phyloP scores from a whole-genome alignment of 2,797 vertebrate species.

The Phoxinus dragarum region DNA sequence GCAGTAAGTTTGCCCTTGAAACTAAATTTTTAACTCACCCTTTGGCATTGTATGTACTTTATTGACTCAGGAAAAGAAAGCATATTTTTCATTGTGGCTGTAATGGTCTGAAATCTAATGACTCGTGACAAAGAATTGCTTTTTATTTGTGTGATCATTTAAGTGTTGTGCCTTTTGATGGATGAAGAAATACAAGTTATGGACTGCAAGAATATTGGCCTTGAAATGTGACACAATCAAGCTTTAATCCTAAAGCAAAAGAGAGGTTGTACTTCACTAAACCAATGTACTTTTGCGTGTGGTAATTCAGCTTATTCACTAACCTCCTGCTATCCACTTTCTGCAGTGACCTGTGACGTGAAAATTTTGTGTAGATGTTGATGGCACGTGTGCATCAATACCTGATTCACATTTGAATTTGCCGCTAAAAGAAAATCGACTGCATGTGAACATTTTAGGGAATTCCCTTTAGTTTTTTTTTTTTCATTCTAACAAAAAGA shows the following conservation, averaged over 20 bases:
- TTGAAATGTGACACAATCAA: neutral
- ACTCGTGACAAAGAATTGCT: constrained; percentile 51
- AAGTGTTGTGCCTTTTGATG: constrained; percentile 48
- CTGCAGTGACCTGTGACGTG: neutral
- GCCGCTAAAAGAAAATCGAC: neutral
- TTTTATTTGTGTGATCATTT: constrained; percentile 52
- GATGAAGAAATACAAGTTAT: constrained; percentile 45
- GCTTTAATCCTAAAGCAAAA: constrained; percentile 10
- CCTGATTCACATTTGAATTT: neutral
- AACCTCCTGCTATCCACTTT: neutral
- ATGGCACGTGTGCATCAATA: neutral
- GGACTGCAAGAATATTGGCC: constrained; percentile 36
- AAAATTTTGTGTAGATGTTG: neutral
- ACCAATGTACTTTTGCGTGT: neutral
- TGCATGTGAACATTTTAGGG: neutral
- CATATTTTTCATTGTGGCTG: constrained; percentile 40
- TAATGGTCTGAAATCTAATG: constrained; percentile 56
- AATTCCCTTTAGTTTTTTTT: too few relatives aligned
- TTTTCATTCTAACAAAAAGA: neutral
- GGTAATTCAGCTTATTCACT: neutral
- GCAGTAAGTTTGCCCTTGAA: constrained; percentile 75
- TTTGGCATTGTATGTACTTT: constrained; percentile 47
- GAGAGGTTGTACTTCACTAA: neutral
- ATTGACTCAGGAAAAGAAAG: constrained; percentile 50
- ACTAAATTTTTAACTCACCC: constrained; percentile 68